Percentiles rank a stretch among this genome's conserved stretches.
These are phyloP conservation scores for Aegithalos caudatus DNA, from an alignment of 2,113 vertebrate genomes.

Conservation along the genomic window DNA sequence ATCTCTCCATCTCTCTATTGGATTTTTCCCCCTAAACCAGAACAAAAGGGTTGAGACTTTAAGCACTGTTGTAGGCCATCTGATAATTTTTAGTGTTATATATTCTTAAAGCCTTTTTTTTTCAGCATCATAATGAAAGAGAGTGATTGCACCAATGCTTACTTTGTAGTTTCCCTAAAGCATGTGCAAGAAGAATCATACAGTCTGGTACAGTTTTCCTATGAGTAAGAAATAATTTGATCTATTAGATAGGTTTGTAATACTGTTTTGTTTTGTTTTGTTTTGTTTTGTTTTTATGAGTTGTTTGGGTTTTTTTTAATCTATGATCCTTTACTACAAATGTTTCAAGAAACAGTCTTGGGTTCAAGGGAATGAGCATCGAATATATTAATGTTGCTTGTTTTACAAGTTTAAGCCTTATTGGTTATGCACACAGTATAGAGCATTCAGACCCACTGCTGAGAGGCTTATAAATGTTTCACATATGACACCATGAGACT, in stretches of 20 bases:
- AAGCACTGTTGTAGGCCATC: background rate
- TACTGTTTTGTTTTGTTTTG: background rate
- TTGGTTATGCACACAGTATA: background rate
- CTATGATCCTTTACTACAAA: background rate
- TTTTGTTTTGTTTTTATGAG: too few relatives aligned
- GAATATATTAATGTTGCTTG: background rate
- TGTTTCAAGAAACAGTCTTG: background rate
- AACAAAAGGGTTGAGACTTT: background rate
- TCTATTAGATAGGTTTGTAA: background rate
- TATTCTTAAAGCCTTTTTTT: background rate
- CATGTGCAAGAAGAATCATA: background rate
- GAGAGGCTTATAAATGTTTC: constrained; percentile 40
- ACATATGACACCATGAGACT: background rate
- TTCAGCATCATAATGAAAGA: background rate
- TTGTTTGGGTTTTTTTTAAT: background rate
- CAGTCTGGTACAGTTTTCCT: background rate
- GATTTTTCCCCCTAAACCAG: background rate
- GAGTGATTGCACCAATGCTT: background rate
- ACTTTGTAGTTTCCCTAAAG: background rate
- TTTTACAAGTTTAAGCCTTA: background rate
- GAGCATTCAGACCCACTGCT: background rate
- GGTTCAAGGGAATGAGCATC: background rate
- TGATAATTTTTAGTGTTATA: background rate
- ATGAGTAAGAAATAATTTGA: background rate
- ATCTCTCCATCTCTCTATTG: background rate